phyloP scores from a whole-genome alignment of 2,113 vertebrate genomes.

The Protobothrops mucrosquamatus region DNA sequence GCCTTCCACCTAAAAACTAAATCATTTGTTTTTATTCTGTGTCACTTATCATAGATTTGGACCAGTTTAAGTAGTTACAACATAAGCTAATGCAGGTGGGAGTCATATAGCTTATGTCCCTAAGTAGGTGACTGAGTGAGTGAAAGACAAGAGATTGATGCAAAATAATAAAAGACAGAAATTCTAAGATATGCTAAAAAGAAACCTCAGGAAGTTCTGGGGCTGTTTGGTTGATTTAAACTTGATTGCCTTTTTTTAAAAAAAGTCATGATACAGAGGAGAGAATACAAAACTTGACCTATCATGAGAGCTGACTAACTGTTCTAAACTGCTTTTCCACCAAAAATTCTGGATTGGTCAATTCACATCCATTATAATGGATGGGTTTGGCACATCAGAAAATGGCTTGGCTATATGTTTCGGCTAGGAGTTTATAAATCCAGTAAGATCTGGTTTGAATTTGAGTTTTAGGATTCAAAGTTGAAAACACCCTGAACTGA shows the following conservation, averaged over 20 bases:
- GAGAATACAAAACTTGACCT: not conserved
- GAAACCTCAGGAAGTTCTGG: not conserved
- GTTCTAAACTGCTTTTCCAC: not conserved
- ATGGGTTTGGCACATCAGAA: not conserved
- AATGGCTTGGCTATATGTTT: not conserved
- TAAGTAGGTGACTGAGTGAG: not conserved
- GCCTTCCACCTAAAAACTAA: not conserved
- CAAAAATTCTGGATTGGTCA: not conserved
- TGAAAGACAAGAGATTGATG: not conserved
- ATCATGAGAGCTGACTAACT: not conserved
- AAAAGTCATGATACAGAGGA: not conserved
- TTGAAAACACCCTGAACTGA: not conserved
- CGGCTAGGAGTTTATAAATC: not conserved
- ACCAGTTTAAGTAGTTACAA: slow-evolving; percentile 22
- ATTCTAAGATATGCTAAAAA: not conserved
- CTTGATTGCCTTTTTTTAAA: not conserved
- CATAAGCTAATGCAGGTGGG: slow-evolving; percentile 32
- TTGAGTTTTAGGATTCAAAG: not conserved
- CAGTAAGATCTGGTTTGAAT: not conserved
- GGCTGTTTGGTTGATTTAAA: not conserved
- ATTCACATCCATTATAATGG: not conserved
- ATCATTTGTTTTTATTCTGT: slow-evolving; percentile 12
- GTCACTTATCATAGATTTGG: slow-evolving; percentile 26
- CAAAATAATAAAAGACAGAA: not conserved
- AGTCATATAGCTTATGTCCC: not conserved